Evolutionary conservation across 2,797 vertebrate species (phyloP).

Genomic region (Malacoctenus gilli): DNA sequence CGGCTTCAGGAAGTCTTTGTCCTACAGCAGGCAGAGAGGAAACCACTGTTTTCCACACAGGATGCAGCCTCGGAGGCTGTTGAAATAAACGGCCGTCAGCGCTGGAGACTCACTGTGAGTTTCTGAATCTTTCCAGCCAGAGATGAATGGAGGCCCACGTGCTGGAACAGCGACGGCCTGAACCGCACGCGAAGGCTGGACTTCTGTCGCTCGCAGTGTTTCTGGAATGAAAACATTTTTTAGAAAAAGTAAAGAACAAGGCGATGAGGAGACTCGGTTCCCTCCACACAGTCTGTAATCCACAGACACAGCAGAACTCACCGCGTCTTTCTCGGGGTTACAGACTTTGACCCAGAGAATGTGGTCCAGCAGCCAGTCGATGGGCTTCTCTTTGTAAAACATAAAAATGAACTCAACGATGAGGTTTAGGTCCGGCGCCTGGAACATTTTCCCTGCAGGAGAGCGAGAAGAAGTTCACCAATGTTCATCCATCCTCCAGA

Average conservation of each 20-base stretch:
- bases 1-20: constrained; percentile 98
- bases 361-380: constrained; percentile 98
- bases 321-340: constrained; percentile 98
- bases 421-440: constrained; percentile 95
- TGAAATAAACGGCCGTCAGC: not conserved
- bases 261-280: not conserved
- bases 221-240: constrained; percentile 84
- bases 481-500: constrained; percentile 11
- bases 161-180: constrained; percentile 96
- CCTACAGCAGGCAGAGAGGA: constrained; percentile 76
- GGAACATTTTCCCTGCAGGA: constrained; percentile 96
- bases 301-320: constrained; percentile 68
- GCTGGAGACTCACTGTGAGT: constrained; percentile 86
- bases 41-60: constrained; percentile 23
- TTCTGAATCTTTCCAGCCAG: constrained; percentile 99
- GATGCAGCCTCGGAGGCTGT: constrained; percentile 11
- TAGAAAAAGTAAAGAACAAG: not conserved
- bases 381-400: constrained; percentile 99
- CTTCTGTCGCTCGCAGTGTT: constrained; percentile 98
- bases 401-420: constrained; percentile 99
- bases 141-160: constrained; percentile 97
- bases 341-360: constrained; percentile 99
- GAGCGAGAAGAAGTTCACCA: constrained; percentile 21
- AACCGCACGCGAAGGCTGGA: constrained; percentile 95
- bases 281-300: not conserved